Conservation (phyloP, 1,140 invertebrate genomes). For the Drosophila bipectinata region DNA sequence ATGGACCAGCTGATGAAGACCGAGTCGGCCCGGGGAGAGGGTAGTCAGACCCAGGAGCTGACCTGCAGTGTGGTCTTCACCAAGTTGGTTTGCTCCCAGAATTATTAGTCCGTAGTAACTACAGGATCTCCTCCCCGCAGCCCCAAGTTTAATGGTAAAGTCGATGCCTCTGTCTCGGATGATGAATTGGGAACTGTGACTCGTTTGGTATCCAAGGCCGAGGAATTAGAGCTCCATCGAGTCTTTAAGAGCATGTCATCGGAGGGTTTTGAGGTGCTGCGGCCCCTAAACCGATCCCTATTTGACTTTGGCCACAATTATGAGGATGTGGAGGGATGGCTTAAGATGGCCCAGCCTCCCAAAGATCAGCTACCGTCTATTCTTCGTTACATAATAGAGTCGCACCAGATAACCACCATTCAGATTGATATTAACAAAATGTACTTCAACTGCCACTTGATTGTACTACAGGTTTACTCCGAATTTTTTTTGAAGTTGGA, state of each 20-base stretch:
- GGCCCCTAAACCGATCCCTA: slow-evolving; percentile 39
- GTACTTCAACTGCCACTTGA: slow-evolving; percentile 72
- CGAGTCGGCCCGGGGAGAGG: neutral
- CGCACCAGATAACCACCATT: slow-evolving; percentile 63
- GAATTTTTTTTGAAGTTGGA: slow-evolving; percentile 60
- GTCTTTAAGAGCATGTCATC: slow-evolving; percentile 19
- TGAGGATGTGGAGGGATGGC: slow-evolving; percentile 55
- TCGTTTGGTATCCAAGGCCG: slow-evolving; percentile 39
- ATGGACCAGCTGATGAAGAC: slow-evolving; percentile 57
- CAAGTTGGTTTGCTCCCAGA: slow-evolving; percentile 31
- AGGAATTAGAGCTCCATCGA: slow-evolving; percentile 39
- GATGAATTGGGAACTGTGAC: slow-evolving; percentile 32
- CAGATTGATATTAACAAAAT: slow-evolving; percentile 67
- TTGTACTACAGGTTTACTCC: slow-evolving; percentile 74
- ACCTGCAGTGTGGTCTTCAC: slow-evolving; percentile 51
- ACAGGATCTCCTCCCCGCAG: neutral
- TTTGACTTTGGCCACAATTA: slow-evolving; percentile 55
- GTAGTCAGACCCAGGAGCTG: slow-evolving; percentile 14
- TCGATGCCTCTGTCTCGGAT: neutral
- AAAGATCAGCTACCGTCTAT: slow-evolving; percentile 48
- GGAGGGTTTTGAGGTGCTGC: neutral
- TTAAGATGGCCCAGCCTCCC: slow-evolving; percentile 43
- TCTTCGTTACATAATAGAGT: slow-evolving; percentile 66
- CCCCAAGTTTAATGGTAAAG: neutral
- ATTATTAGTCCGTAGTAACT: no score